A percentile compares a stretch with the other conserved stretches of the same genome.
Conservation (phyloP, 1,140 invertebrate genomes). For the Bombus waltoni region DNA sequence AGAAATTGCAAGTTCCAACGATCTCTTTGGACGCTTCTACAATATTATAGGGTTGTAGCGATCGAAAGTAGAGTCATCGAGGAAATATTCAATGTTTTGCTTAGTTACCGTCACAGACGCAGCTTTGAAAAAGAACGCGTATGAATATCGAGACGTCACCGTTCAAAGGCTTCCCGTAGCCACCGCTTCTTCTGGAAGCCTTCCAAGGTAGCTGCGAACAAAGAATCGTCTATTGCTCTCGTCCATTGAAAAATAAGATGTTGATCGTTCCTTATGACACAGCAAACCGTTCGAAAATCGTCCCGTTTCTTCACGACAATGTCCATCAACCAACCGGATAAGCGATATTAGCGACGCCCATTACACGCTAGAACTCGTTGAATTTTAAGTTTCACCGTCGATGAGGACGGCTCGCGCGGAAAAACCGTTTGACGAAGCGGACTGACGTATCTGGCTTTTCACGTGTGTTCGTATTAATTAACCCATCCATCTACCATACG, state of each 20-base stretch:
- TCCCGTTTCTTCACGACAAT: conserved; percentile 9
- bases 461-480: conserved; percentile 56
- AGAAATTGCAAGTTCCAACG: background rate
- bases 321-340: conserved; percentile 9
- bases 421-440: conserved; percentile 8
- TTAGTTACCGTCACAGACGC: background rate
- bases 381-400: conserved; percentile 3
- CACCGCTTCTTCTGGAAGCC: conserved; percentile 18
- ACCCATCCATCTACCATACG: conserved; percentile 32
- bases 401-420: background rate
- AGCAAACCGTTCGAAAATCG: conserved; percentile 5
- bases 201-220: background rate
- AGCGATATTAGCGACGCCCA: conserved; percentile 1
- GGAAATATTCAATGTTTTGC: conserved; percentile 20
- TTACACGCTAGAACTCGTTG: background rate
- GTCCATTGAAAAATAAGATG: background rate
- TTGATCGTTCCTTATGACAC: background rate
- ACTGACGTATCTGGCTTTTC: conserved; percentile 26
- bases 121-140: background rate
- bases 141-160: background rate
- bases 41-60: background rate
- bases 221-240: background rate
- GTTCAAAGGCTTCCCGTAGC: conserved; percentile 3
- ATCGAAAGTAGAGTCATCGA: background rate
- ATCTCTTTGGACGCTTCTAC: background rate